These are phyloP conservation scores for Tonatia bakeri DNA, from an alignment of 2,113 vertebrate species.

Conservation along the genomic window DNA sequence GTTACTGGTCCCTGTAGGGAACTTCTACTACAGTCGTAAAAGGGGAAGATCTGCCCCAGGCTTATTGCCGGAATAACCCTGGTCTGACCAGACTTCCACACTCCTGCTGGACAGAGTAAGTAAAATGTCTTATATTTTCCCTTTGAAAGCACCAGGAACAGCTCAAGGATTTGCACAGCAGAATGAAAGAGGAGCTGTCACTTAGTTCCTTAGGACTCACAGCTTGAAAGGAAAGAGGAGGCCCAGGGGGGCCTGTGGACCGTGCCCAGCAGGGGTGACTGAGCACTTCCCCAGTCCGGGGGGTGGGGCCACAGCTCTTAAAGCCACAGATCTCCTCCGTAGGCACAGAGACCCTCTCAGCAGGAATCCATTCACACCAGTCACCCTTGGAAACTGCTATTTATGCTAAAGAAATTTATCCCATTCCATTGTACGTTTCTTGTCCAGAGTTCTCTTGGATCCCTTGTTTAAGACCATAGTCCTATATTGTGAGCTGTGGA, in stretches of 20 bases:
- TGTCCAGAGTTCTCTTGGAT: constrained; percentile 71
- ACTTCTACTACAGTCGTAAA: background rate
- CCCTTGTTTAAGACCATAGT: constrained; percentile 70
- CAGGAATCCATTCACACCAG: constrained; percentile 74
- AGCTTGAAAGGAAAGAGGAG: constrained; percentile 77
- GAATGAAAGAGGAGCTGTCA: constrained; percentile 76
- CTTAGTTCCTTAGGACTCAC: constrained; percentile 72
- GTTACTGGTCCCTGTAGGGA: background rate
- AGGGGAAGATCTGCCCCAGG: constrained; percentile 40
- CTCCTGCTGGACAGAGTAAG: constrained; percentile 64
- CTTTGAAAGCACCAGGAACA: constrained; percentile 73
- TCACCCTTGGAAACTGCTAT: constrained; percentile 78
- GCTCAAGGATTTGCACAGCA: constrained; percentile 70
- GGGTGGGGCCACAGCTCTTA: constrained; percentile 73
- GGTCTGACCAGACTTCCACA: constrained; percentile 47
- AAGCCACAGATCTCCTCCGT: constrained; percentile 74
- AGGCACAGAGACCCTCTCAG: constrained; percentile 76
- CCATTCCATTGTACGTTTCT: constrained; percentile 73
- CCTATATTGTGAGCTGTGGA: constrained; percentile 61
- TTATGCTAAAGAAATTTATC: constrained; percentile 78
- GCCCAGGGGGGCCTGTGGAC: constrained; percentile 71
- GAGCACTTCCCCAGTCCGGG: constrained; percentile 71
- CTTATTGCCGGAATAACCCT: constrained; percentile 6
- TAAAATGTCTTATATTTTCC: constrained; percentile 74
- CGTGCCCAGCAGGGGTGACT: constrained; percentile 64